A percentile compares a stretch with the other conserved stretches of the same genome.
phyloP scores from a whole-genome alignment of 2,888 invertebrate genomes.

The Pantelozetes paolii region DNA sequence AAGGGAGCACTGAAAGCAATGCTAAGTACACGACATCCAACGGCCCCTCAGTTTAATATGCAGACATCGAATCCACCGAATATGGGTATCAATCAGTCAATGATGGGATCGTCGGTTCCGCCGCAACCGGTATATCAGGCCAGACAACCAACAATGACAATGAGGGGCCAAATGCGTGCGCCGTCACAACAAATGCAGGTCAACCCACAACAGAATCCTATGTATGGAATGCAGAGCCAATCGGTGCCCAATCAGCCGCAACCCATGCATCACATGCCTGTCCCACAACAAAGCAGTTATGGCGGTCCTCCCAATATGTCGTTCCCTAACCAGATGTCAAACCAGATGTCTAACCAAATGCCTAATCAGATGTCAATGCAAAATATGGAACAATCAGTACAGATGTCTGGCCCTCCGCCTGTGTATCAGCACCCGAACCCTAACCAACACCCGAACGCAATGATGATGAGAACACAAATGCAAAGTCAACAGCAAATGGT shows the following conservation, averaged over 20 bases:
- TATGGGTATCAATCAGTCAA: conserved; percentile 13
- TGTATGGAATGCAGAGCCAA: conserved; percentile 36
- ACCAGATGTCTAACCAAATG: conserved; percentile 25
- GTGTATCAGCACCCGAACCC: conserved; percentile 31
- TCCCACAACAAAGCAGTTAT: conserved; percentile 38
- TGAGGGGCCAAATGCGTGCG: conserved; percentile 43
- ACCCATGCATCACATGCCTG: conserved; percentile 34
- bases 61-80: neutral
- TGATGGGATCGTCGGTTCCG: conserved; percentile 11
- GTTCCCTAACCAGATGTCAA: conserved; percentile 6
- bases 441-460: conserved; percentile 6
- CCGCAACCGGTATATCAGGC: conserved; percentile 44
- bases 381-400: conserved; percentile 34
- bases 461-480: conserved; percentile 43
- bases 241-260: neutral
- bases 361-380: conserved; percentile 38
- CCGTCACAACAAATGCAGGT: conserved; percentile 35
- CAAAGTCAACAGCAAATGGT: conserved; percentile 32
- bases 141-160: conserved; percentile 44
- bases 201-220: conserved; percentile 25
- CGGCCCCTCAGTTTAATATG: conserved; percentile 23
- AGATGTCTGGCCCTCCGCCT: conserved; percentile 23
- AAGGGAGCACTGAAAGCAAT: conserved; percentile 82
- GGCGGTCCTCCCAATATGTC: conserved; percentile 40
- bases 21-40: conserved; percentile 70